Percentiles rank a stretch among this genome's conserved stretches.
Evolutionary conservation across 2,113 vertebrate species (phyloP).

Genomic region (Saccopteryx leptura): DNA sequence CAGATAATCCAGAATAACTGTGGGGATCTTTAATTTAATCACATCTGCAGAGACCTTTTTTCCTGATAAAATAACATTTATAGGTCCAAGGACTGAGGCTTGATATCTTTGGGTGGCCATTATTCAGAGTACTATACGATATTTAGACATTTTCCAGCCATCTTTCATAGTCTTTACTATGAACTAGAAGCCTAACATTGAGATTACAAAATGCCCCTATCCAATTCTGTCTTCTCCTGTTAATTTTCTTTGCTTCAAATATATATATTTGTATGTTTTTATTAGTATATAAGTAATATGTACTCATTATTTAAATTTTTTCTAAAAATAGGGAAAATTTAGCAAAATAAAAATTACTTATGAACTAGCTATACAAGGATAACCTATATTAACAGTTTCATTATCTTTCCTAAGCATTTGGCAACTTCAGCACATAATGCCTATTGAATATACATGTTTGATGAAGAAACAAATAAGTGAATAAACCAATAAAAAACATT

Average conservation of each 20-base stretch:
- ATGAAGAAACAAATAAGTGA: not conserved
- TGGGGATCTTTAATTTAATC: not conserved
- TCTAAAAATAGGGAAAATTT: not conserved
- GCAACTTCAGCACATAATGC: not conserved
- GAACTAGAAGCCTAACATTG: not conserved
- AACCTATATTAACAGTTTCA: not conserved
- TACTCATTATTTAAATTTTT: not conserved
- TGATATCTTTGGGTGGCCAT: not conserved
- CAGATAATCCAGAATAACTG: not conserved
- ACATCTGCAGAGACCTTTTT: not conserved
- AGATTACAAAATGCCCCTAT: not conserved
- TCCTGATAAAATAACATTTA: not conserved
- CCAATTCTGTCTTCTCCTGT: not conserved
- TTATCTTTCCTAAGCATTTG: not conserved
- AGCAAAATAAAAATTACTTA: constrained; percentile 55
- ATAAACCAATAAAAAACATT: not conserved
- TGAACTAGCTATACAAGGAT: not conserved
- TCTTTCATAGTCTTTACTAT: not conserved
- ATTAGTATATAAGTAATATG: not conserved
- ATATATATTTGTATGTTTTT: not conserved
- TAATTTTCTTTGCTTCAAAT: not conserved
- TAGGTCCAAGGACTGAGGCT: not conserved
- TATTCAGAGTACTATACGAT: not conserved
- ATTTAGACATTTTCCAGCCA: not conserved
- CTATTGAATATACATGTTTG: not conserved